Evolutionary conservation across 92 coral and sea anemone species (phyloP), one percentile per base, ranked within the genome.

Genomic region (Paramuricea clavata): DNA sequence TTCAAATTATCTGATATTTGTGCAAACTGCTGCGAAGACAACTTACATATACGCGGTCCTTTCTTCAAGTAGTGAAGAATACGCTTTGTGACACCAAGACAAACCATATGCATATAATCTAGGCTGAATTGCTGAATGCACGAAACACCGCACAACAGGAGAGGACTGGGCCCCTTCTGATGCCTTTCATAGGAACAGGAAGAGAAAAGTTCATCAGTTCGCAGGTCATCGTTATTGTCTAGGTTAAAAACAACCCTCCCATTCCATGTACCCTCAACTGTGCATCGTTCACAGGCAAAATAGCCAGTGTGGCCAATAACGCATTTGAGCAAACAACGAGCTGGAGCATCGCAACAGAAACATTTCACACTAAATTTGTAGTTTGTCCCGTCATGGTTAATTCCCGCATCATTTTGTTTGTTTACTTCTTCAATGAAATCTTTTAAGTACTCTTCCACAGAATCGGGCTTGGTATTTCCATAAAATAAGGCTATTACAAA

Each of bases 261-360:
- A 32, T 27, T 34, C 76, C 76, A 69, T 1, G 9, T 17, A 6
- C 76, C 76, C 43, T 69, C 16, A 33, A 69, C 32, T 7, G 9
- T 34, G 49, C 76, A 69, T 7, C 76, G 3, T 27, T 69, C 76
- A 32, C 76, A 69, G 12, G 22, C 76, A 32, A 33, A 32, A 34
- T 69, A 69, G 2, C 44, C 76, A 28, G n/a, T 69, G 32, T 69
- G 76, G 9, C 44, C 44, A 33, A 33, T 16, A 27, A 69, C 32
- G 17, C 76, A 69, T 27, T 69, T 69, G 7, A 69, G 25, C 12
- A 69, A 69, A 33, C 44, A 69, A 15, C 76, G 76, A 12, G 76
- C 76, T 0, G 49, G 76, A 39, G 76, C 43, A 69, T 69, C 76
- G 17, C 76, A 69, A 17, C 43, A 33, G 32, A 69, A 69, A 11